These are phyloP conservation scores for Enteromius mattozi DNA, from an alignment of 2,797 vertebrate species.

Conservation along the genomic window DNA sequence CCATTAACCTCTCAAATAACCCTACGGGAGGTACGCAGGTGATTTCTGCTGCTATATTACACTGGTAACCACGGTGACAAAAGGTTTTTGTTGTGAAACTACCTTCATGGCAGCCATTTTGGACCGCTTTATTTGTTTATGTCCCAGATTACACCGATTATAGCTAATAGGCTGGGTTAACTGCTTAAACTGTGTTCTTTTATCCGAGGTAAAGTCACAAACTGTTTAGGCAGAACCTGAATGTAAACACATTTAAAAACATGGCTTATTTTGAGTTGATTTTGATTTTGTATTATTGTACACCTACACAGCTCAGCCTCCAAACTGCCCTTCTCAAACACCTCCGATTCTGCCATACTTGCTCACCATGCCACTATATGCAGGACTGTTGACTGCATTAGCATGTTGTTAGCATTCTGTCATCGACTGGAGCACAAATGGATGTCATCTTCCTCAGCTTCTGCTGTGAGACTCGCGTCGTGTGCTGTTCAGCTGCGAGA, in stretches of 20 bases:
- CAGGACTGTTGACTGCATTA: constrained; percentile 39
- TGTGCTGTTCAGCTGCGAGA: constrained; percentile 41
- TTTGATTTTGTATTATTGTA: constrained; percentile 9
- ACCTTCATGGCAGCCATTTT: background rate
- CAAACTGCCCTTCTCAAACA: background rate
- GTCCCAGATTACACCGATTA: background rate
- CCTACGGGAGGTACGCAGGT: constrained; percentile 10
- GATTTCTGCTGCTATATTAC: constrained; percentile 19
- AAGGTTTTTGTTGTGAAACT: constrained; percentile 10
- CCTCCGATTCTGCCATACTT: constrained; percentile 16
- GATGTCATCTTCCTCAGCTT: constrained; percentile 43
- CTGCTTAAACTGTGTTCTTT: background rate
- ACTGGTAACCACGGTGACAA: constrained; percentile 38
- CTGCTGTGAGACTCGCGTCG: constrained; percentile 21
- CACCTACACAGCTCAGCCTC: constrained; percentile 7
- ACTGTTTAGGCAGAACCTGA: background rate
- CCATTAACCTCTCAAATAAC: constrained; percentile 22
- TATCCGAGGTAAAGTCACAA: background rate
- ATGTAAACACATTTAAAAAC: constrained; percentile 6
- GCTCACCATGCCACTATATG: background rate
- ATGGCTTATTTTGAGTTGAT: background rate
- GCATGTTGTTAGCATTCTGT: constrained; percentile 51
- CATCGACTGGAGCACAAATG: constrained; percentile 38
- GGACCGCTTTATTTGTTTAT: constrained; percentile 2
- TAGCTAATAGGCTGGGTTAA: background rate